A percentile compares a stretch with the other conserved stretches of the same genome.
phyloP scores from a whole-genome alignment of 2,797 vertebrate species.

The Platyrinchus mystaceus region DNA sequence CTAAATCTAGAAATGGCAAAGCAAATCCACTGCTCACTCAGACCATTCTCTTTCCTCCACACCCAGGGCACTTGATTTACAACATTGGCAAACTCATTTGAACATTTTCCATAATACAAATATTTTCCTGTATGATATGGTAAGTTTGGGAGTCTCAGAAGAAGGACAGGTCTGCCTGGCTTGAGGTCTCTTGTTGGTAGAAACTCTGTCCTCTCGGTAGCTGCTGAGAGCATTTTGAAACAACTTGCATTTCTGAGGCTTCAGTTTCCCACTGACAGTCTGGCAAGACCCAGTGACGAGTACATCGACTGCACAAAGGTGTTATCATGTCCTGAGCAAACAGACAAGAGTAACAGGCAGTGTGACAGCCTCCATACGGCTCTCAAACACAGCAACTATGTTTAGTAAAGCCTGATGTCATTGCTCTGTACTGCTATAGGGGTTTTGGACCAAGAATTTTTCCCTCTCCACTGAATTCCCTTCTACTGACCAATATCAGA shows the following conservation, averaged over 20 bases:
- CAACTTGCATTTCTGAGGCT: neutral
- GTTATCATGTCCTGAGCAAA: fast-evolving
- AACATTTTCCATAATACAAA: neutral
- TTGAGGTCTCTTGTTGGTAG: neutral
- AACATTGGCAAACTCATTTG: neutral
- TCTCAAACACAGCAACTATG: neutral
- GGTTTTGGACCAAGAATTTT: neutral
- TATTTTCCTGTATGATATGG: neutral
- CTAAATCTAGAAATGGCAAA: neutral
- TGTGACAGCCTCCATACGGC: neutral
- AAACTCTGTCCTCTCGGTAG: neutral
- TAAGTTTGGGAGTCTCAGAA: neutral
- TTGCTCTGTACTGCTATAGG: neutral
- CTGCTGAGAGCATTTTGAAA: neutral
- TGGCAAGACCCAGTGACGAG: neutral
- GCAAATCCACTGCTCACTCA: neutral
- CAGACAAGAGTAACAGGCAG: neutral
- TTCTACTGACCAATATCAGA: neutral
- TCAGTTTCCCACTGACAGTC: neutral
- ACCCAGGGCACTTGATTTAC: neutral
- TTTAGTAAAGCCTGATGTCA: neutral
- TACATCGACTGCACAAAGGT: neutral
- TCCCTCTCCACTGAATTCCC: neutral
- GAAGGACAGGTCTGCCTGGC: neutral
- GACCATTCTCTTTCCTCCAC: neutral